Evolutionary conservation across 35 echinoderm and acorn worm genomes (phyloP).

Genomic region (Eucidaris tribuloides): DNA sequence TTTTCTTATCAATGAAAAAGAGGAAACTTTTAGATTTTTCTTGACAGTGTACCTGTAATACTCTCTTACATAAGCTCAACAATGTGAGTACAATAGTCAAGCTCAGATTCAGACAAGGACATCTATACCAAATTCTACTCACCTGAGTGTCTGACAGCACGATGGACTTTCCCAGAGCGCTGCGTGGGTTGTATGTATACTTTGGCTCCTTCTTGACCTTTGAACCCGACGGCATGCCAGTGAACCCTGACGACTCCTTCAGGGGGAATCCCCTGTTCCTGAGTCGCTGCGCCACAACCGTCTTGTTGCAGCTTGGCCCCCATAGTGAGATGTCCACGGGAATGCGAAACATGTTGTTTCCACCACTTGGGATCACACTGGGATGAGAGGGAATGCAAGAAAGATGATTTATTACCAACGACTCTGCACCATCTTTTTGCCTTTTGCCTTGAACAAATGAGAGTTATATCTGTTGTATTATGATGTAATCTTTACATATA

Average conservation of each 20-base stretch:
- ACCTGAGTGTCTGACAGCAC: conserved; percentile 62
- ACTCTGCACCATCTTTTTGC: too few species aligned
- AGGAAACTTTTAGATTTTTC: too few species aligned
- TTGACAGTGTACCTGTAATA: too few species aligned
- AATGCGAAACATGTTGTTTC: conserved; percentile 65
- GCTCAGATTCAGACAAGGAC: too few species aligned
- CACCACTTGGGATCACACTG: conserved; percentile 74
- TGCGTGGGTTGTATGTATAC: conserved; percentile 47
- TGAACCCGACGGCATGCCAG: neutral
- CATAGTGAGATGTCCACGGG: conserved; percentile 84
- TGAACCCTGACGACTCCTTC: neutral
- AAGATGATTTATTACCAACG: too few species aligned
- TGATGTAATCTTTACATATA: too few species aligned
- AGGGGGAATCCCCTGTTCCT: conserved; percentile 23
- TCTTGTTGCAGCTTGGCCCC: conserved; percentile 49
- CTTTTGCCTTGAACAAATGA: too few species aligned
- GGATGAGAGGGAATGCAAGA: neutral
- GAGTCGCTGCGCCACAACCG: conserved; percentile 28
- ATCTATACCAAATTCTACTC: neutral
- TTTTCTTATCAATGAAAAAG: too few species aligned
- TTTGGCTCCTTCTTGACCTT: neutral
- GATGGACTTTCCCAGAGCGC: conserved; percentile 36
- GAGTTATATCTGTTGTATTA: too few species aligned
- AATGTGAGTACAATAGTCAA: too few species aligned
- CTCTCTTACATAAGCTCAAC: too few species aligned